Conservation (phyloP, 2,797 vertebrate genomes). For the Enteromius trimaculatus region DNA sequence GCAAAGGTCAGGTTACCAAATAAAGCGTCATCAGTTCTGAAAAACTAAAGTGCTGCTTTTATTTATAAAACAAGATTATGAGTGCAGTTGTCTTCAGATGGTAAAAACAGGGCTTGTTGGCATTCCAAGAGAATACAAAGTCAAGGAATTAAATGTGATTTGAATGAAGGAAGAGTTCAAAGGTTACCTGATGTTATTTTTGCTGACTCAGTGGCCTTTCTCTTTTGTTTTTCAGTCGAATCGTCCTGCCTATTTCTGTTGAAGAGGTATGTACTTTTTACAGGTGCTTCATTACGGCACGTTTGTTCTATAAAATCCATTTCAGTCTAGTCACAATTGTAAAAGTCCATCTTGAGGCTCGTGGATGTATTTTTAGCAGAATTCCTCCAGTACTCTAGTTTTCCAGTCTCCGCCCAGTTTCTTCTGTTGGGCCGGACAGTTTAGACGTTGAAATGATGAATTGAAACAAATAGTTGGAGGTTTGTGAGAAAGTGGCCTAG, state of each 20-base stretch:
- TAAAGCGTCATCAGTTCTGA: not conserved
- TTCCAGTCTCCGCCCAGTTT: not conserved
- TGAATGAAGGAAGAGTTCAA: constrained; percentile 17
- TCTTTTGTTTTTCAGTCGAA: constrained; percentile 81
- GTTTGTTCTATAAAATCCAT: not conserved
- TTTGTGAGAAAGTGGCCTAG: constrained; percentile 13
- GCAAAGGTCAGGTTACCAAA: not conserved
- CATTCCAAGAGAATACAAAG: not conserved
- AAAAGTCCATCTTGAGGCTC: not conserved
- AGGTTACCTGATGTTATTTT: not conserved
- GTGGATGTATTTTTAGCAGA: not conserved
- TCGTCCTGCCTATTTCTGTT: constrained; percentile 94
- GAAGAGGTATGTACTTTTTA: constrained; percentile 87
- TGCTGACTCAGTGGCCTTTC: constrained; percentile 17
- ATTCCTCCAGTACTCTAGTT: not conserved
- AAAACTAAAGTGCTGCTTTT: not conserved
- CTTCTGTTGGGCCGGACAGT: not conserved
- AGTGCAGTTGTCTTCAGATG: not conserved
- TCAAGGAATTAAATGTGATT: not conserved
- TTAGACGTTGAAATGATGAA: not conserved
- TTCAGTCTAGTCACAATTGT: not conserved
- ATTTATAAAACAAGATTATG: not conserved
- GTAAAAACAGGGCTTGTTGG: not conserved
- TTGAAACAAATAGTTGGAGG: not conserved
- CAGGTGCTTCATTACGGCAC: not conserved